Base-by-base conservation (phyloP, 2,113 vertebrate species). In the Dinomys branickii region DNA sequence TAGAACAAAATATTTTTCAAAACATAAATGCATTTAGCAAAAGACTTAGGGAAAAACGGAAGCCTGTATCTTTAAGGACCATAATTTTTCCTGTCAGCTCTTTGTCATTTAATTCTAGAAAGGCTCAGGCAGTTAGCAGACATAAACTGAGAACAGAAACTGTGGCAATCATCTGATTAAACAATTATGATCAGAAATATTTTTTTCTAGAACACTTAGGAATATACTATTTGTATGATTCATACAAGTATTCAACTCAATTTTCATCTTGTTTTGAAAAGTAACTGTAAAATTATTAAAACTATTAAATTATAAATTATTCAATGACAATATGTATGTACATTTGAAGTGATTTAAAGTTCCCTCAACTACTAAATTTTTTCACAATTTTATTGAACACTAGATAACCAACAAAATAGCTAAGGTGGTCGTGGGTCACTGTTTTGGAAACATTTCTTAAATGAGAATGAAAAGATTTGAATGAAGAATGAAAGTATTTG, bases 181-280 rank as follows among this genome's bases (percentile, higher is more conserved):
- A 52, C 54, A 93, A 91, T 56, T 92, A 24, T 24, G 28, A 54
- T 41, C 50, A 92, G 84, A 94, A 86, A 81, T 86, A 26, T 69
- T 38, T 88, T 90, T 56, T 19, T 14, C 12, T 44, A 26, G 50
- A 94, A 95, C 50, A 94, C 8, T 52, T 90, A 12, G 75, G 33
- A 85, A 81, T 73, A 16, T 65, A 52, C 91, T 41, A 69, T 61
- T 24, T 5, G 44, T 63, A 47, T 54, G 59, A 85, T 80, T 94
- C 71, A 87, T 2, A 44, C 0, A 67, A 59, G 56, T 38, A 85
- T 85, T 63, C 28, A 91, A 10, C 47, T 92, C 61, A 35, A 85
- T 83, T 93, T 91, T 85, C 41, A 93, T 73, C 92, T 86, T 59
- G 30, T 67, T 91, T 88, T 85, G 44, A 9, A 30, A 54, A 58